phyloP scores from a whole-genome alignment of 2,113 vertebrate species.

The rat (Rattus norvegicus) region DNA sequence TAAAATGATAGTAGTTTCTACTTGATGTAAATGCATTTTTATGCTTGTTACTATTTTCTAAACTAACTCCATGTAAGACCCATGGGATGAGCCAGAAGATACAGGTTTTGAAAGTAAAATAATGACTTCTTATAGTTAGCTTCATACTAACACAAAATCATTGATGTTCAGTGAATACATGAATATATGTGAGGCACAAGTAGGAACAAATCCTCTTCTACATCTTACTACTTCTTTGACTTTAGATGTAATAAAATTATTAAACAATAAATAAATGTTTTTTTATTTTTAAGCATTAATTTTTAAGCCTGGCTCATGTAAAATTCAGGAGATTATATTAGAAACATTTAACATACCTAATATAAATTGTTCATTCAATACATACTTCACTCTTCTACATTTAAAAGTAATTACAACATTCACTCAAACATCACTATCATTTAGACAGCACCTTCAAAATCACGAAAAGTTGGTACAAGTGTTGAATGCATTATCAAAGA shows the following conservation, averaged over 20 bases:
- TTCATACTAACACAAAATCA: background rate
- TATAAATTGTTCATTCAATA: background rate
- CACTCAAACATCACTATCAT: background rate
- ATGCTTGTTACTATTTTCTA: constrained; percentile 2
- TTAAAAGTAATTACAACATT: background rate
- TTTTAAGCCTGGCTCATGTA: background rate
- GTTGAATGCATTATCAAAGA: constrained; percentile 16
- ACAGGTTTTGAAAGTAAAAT: background rate
- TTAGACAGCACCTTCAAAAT: background rate
- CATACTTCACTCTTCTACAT: constrained; percentile 26
- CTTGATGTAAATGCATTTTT: constrained; percentile 16
- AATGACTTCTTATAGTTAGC: background rate
- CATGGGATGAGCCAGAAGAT: background rate
- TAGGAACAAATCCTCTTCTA: background rate
- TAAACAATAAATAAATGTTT: background rate
- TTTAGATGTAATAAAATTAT: background rate
- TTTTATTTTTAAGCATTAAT: background rate
- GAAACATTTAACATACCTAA: background rate
- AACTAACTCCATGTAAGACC: constrained; percentile 26
- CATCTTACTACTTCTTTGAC: background rate
- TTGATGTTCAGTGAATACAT: background rate
- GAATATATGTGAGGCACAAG: background rate
- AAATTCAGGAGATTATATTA: constrained; percentile 3
- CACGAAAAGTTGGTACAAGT: background rate
- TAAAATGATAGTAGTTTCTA: background rate